These are phyloP conservation scores for Lepisosteus osseus DNA, from an alignment of 2,113 vertebrate species.

Conservation along the genomic window DNA sequence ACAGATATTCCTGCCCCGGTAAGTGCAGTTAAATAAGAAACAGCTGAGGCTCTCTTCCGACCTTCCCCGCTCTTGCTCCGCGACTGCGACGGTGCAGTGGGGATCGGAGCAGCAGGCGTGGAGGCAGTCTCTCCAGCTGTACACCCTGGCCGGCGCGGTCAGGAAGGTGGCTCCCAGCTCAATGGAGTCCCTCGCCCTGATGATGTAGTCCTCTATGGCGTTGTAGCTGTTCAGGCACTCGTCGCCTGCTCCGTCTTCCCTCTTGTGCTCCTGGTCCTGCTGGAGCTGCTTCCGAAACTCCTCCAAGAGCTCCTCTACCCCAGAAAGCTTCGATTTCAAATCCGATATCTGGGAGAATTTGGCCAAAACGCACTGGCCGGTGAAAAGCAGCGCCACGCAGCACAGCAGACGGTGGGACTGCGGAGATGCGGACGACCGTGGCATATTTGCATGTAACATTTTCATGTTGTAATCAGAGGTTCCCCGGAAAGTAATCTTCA, in stretches of 20 bases:
- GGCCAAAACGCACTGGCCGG: background rate
- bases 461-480: conserved; percentile 11
- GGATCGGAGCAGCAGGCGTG: conserved; percentile 82
- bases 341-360: conserved; percentile 59
- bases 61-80: conserved; percentile 63
- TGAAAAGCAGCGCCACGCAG: conserved; percentile 30
- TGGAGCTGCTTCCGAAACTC: conserved; percentile 85
- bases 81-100: conserved; percentile 82
- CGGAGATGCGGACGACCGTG: conserved; percentile 37
- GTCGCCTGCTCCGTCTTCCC: conserved; percentile 42
- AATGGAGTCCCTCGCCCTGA: conserved; percentile 84
- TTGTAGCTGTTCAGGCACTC: conserved; percentile 55
- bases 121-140: conserved; percentile 78
- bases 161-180: conserved; percentile 84
- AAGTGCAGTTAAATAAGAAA: conserved; percentile 87
- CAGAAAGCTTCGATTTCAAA: conserved; percentile 69
- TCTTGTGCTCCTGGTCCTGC: conserved; percentile 59
- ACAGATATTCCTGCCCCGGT: conserved; percentile 73
- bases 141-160: conserved; percentile 67
- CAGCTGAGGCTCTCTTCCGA: conserved; percentile 63
- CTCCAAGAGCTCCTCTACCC: conserved; percentile 81
- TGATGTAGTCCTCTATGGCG: conserved; percentile 73
- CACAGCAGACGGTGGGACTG: conserved; percentile 36
- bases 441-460: conserved; percentile 42
- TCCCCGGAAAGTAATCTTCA: conserved; percentile 5